Evolutionary conservation across 1,140 invertebrate genomes (phyloP).

Genomic region (Rhyzopertha dominica): DNA sequence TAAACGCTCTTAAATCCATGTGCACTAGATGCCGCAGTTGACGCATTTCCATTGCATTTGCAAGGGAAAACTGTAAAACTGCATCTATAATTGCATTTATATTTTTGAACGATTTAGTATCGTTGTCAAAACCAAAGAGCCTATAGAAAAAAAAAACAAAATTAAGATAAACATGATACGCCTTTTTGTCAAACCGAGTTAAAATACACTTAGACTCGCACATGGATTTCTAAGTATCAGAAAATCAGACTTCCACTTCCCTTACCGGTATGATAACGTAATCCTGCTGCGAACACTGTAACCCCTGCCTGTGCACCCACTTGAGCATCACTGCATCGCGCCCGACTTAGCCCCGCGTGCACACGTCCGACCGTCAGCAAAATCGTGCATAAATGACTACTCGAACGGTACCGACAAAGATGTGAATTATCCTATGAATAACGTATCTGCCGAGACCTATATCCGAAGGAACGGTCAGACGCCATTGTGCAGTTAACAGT

Average conservation of each 20-base stretch:
- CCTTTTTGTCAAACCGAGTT: not conserved
- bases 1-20: no score
- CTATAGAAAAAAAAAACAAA: not conserved
- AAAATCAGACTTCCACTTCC: constrained; percentile 3
- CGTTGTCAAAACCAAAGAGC: not conserved
- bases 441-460: no score
- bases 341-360: no score
- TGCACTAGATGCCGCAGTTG: no score
- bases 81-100: not conserved
- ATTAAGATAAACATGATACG: no score
- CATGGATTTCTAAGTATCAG: not conserved
- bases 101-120: not conserved
- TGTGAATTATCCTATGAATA: no score
- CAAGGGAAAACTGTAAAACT: not conserved
- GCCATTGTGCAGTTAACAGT: no score
- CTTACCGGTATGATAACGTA: constrained; percentile 19
- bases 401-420: no score
- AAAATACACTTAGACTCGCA: not conserved
- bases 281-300: constrained; percentile 15
- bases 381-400: no score
- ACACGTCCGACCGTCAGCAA: no score
- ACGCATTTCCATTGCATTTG: no score
- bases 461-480: no score
- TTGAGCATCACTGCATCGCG: constrained; percentile 24
- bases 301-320: constrained; percentile 34